Evolutionary conservation across 2,797 vertebrate species (phyloP).

Genomic region (Trachops cirrhosus): DNA sequence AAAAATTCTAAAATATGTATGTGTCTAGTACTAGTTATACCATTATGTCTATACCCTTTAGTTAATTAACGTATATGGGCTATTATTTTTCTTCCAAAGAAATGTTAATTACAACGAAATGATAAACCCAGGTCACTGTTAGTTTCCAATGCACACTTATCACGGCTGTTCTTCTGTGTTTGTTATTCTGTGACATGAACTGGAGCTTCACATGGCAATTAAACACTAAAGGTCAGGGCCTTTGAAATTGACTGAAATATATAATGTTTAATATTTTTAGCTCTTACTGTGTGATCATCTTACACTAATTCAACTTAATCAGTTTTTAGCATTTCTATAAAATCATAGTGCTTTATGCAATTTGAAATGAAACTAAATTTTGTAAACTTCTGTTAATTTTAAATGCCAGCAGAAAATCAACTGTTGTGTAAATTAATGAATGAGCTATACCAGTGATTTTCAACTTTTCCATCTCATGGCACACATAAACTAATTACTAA

Average conservation of each 20-base stretch:
- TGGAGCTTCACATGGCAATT: conserved; percentile 31
- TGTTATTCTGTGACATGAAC: not conserved
- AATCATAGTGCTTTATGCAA: conserved; percentile 73
- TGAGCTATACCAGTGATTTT: conserved; percentile 57
- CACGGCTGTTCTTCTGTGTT: not conserved
- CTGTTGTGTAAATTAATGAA: conserved; percentile 87
- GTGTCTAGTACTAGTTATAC: not conserved
- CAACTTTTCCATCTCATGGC: not conserved
- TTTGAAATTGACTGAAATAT: conserved; percentile 70
- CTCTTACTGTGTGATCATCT: conserved; percentile 78
- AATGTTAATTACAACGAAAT: conserved; percentile 29
- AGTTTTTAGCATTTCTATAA: conserved; percentile 77
- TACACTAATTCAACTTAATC: conserved; percentile 79
- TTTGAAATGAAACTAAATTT: conserved; percentile 80
- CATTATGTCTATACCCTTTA: not conserved
- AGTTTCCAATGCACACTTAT: not conserved
- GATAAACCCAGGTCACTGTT: not conserved
- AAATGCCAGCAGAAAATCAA: conserved; percentile 83
- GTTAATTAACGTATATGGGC: not conserved
- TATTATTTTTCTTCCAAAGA: not conserved
- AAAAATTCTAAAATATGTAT: not conserved
- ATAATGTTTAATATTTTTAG: conserved; percentile 76
- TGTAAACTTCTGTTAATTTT: conserved; percentile 83
- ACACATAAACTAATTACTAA: not conserved
- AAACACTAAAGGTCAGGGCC: conserved; percentile 60